Conservation (phyloP, 53 echinoderm and acorn worm genomes). For the Echinarachnius parma region DNA sequence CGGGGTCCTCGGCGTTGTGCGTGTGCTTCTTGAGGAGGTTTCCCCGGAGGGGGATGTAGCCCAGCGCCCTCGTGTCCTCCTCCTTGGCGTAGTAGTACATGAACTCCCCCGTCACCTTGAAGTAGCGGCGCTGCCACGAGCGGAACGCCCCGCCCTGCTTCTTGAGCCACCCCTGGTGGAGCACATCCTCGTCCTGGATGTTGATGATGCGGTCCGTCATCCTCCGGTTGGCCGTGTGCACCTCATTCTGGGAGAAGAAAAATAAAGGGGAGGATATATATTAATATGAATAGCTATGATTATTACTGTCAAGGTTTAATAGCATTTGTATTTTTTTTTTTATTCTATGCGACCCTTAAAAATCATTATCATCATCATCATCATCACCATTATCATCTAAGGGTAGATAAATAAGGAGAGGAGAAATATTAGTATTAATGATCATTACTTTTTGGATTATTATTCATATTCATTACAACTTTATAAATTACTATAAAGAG, state of each 20-base stretch:
- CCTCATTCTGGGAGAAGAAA: conserved; percentile 32
- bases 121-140: conserved; percentile 92
- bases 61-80: conserved; percentile 75
- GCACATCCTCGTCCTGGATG: conserved; percentile 70
- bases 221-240: conserved; percentile 77
- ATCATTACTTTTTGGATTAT: too few species aligned
- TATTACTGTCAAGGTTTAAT: too few species aligned
- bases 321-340: too few species aligned
- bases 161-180: conserved; percentile 92
- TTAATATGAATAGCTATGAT: too few species aligned
- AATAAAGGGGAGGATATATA: neutral
- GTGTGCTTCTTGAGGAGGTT: conserved; percentile 81
- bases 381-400: too few species aligned
- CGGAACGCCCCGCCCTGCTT: conserved; percentile 95
- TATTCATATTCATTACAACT: too few species aligned
- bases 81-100: conserved; percentile 88
- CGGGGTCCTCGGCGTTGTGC: conserved; percentile 75
- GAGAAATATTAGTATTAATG: too few species aligned
- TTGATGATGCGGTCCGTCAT: conserved; percentile 78
- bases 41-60: conserved; percentile 73
- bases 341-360: too few species aligned
- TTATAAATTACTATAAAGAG: too few species aligned
- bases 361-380: too few species aligned
- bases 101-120: conserved; percentile 73
- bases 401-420: too few species aligned